Percentiles rank a stretch among this genome's conserved stretches.
Evolutionary conservation across 2,113 vertebrate species (phyloP).

Genomic region (Uria aalge): DNA sequence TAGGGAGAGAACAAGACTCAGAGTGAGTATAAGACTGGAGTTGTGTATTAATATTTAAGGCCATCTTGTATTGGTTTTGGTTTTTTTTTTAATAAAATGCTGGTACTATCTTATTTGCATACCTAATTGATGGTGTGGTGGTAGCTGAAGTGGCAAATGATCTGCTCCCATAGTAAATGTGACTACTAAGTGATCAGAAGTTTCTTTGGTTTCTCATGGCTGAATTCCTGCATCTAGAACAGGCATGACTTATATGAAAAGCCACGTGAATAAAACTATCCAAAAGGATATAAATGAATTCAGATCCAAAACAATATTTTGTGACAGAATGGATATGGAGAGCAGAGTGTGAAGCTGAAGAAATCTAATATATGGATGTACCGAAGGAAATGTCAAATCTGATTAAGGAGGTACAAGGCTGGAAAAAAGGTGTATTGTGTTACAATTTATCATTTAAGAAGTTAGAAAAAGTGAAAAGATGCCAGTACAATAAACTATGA

Average conservation of each 20-base stretch:
- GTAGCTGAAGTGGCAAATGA: neutral
- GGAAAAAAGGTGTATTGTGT: neutral
- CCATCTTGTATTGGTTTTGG: neutral
- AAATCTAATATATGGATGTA: neutral
- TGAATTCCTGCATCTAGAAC: neutral
- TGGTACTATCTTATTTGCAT: neutral
- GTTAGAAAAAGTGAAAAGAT: neutral
- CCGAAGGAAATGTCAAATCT: neutral
- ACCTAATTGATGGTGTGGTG: neutral
- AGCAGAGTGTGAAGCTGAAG: neutral
- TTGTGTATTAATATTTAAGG: neutral
- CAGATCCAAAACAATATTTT: neutral
- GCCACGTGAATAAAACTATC: neutral
- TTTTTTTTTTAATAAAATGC: neutral
- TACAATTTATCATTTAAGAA: neutral
- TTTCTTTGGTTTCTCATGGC: neutral
- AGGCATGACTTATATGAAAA: neutral
- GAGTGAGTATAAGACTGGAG: neutral
- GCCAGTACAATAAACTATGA: neutral
- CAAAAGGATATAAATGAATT: neutral
- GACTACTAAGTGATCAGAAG: neutral
- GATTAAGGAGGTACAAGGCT: neutral
- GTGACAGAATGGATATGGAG: neutral
- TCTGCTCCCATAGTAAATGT: neutral
- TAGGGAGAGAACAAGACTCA: neutral